Conservation (phyloP, 2,888 invertebrate species). For the Acleris sparsana region DNA sequence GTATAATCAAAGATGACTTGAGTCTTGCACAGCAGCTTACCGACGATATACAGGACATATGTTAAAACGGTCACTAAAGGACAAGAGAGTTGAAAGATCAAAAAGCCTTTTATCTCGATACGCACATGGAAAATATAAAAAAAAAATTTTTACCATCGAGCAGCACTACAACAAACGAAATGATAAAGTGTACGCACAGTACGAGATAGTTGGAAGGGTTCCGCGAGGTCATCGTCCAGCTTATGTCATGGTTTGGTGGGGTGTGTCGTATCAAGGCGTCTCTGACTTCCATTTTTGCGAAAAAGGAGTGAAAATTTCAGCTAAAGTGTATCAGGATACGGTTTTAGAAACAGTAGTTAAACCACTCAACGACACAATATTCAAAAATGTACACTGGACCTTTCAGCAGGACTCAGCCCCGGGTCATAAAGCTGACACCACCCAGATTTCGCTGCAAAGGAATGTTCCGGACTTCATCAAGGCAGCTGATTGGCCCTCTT, state of each 20-base stretch:
- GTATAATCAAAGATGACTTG: constrained; percentile 37
- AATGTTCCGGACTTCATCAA: constrained; percentile 8
- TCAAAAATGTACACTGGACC: no score
- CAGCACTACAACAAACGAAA: constrained; percentile 20
- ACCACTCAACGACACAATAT: constrained; percentile 14
- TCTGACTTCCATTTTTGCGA: constrained; percentile 13
- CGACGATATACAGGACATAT: constrained; percentile 34
- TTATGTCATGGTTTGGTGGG: neutral
- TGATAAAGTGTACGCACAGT: constrained; percentile 9
- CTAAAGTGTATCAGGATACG: constrained; percentile 23
- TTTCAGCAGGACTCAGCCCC: no score
- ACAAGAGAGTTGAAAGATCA: constrained; percentile 25
- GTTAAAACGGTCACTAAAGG: constrained; percentile 30
- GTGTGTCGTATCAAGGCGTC: constrained; percentile 13
- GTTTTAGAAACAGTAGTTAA: constrained; percentile 22
- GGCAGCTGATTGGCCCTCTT: constrained; percentile 18
- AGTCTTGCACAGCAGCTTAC: constrained; percentile 36
- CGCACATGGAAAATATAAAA: constrained; percentile 8
- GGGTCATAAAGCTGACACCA: no score
- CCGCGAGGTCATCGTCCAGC: constrained; percentile 10
- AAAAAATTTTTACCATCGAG: constrained; percentile 23
- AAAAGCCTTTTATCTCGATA: constrained; percentile 10
- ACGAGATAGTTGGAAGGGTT: constrained; percentile 1
- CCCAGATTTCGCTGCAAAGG: neutral
- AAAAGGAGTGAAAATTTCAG: constrained; percentile 26